phyloP scores from a whole-genome alignment of 2,113 vertebrate genomes.

The Cnemophilus loriae region DNA sequence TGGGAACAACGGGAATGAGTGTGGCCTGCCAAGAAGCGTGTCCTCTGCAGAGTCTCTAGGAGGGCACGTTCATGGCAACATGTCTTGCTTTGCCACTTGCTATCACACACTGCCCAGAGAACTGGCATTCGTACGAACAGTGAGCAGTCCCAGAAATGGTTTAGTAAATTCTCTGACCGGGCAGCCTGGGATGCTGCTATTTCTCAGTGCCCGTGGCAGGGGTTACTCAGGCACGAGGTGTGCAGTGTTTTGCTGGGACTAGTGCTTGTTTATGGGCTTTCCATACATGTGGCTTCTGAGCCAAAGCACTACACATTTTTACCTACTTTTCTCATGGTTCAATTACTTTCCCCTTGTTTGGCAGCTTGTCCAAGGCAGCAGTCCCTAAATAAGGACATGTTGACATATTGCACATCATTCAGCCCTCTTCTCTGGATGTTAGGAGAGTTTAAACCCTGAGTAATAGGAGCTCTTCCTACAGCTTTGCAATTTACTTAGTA shows the following conservation, averaged over 20 bases:
- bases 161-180: neutral
- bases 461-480: neutral
- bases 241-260: neutral
- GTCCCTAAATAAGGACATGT: constrained; percentile 1
- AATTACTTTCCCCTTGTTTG: neutral
- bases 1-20: neutral
- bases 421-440: neutral
- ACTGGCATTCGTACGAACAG: neutral
- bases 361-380: neutral
- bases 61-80: neutral
- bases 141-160: neutral
- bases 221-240: neutral
- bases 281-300: neutral
- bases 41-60: neutral
- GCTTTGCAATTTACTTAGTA: neutral
- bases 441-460: neutral
- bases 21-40: neutral
- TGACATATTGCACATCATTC: constrained; percentile 26
- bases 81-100: neutral
- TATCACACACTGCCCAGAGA: neutral
- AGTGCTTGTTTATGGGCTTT: neutral
- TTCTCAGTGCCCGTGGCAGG: neutral
- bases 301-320: neutral
- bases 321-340: neutral
- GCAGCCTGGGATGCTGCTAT: neutral